Evolutionary conservation across 2,113 vertebrate species (phyloP).

Genomic region (Glareola pratincola): DNA sequence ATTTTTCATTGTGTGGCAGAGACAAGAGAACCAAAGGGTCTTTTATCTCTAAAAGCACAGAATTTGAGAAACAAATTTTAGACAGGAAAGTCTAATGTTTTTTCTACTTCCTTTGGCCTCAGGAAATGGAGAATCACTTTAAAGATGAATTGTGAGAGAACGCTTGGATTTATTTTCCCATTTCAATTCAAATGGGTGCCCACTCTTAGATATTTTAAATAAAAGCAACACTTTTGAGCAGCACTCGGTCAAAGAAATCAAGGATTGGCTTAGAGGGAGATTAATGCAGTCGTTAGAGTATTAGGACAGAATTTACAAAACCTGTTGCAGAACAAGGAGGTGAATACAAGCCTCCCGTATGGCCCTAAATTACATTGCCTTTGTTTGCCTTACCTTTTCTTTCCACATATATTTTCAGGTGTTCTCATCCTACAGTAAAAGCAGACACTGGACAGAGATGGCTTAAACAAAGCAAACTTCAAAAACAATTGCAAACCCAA

Average conservation of each 20-base stretch:
- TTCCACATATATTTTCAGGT: background rate
- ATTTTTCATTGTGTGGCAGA: conserved; percentile 7
- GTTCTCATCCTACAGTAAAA: background rate
- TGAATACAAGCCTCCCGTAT: background rate
- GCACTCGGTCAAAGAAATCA: background rate
- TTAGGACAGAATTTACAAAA: background rate
- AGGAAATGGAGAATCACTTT: conserved; percentile 28
- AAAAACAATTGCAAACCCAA: background rate
- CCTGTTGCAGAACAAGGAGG: background rate
- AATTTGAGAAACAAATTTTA: conserved; percentile 60
- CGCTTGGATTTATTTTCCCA: background rate
- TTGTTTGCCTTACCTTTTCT: background rate
- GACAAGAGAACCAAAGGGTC: background rate
- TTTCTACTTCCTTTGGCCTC: conserved; percentile 50
- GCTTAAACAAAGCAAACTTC: background rate
- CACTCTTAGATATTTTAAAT: background rate
- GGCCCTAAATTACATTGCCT: background rate
- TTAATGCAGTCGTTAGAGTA: background rate
- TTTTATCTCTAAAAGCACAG: conserved; percentile 28
- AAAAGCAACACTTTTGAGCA: background rate
- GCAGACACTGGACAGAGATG: background rate
- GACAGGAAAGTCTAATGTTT: background rate
- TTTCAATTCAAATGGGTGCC: conserved; percentile 17
- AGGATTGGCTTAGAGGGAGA: background rate
- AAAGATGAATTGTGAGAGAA: conserved; percentile 35